Percentiles rank a stretch among this genome's conserved stretches.
These are phyloP conservation scores for Prosopocoilus inquinatus DNA, from an alignment of 2,888 invertebrate species.

Conservation along the genomic window DNA sequence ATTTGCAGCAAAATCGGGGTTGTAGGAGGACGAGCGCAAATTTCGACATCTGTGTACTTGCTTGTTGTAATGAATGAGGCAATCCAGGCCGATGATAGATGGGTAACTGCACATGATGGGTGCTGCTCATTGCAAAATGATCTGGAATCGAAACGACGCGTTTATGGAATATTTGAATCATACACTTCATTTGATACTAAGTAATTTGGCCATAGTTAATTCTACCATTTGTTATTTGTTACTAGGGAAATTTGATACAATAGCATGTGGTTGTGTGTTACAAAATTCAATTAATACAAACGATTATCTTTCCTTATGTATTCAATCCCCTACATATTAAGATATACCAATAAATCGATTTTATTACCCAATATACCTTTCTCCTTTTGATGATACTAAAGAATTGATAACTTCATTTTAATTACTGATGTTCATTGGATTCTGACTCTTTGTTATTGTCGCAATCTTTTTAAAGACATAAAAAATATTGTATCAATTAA, in stretches of 20 bases:
- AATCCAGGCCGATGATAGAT: slow-evolving; percentile 25
- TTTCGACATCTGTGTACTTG: slow-evolving; percentile 15
- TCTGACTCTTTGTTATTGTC: too few relatives aligned
- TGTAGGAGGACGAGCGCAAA: too few relatives aligned
- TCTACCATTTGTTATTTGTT: neutral
- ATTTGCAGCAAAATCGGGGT: neutral
- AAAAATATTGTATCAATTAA: too few relatives aligned
- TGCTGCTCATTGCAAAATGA: slow-evolving; percentile 32
- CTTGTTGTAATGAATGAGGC: slow-evolving; percentile 17
- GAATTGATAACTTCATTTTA: too few relatives aligned
- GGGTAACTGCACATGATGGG: slow-evolving; percentile 31
- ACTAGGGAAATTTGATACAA: slow-evolving; percentile 2
- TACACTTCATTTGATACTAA: slow-evolving; percentile 26
- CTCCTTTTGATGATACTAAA: too few relatives aligned
- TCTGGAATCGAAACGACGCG: slow-evolving; percentile 32
- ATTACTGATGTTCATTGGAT: neutral
- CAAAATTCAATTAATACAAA: neutral
- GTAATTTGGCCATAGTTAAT: slow-evolving; percentile 23
- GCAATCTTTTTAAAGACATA: too few relatives aligned
- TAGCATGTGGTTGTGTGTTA: neutral
- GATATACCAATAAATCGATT: too few relatives aligned
- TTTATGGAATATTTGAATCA: slow-evolving; percentile 37
- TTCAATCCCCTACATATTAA: too few relatives aligned
- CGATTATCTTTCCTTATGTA: too few relatives aligned
- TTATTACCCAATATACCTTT: too few relatives aligned